These are phyloP conservation scores for Lates japonicus DNA, from an alignment of 2,797 vertebrate species.

Conservation along the genomic window DNA sequence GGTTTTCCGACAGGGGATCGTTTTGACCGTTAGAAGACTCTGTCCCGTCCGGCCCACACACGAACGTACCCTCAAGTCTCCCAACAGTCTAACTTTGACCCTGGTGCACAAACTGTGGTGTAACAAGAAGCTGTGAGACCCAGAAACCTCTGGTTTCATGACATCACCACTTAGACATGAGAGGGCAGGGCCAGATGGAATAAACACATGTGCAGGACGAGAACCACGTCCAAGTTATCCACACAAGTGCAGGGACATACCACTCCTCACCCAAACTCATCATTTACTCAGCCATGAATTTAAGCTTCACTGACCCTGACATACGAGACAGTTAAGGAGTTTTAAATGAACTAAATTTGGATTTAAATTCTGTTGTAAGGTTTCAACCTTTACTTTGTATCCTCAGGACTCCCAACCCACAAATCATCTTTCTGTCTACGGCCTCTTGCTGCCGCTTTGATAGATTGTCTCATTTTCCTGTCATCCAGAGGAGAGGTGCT, in stretches of 20 bases:
- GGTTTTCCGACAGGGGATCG: not conserved
- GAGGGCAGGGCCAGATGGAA: conserved; percentile 61
- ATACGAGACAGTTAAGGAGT: not conserved
- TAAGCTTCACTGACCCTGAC: not conserved
- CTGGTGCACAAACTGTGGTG: conserved; percentile 15
- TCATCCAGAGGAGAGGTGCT: conserved; percentile 51
- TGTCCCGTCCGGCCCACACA: conserved; percentile 8
- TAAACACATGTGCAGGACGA: conserved; percentile 62
- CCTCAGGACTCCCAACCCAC: conserved; percentile 27
- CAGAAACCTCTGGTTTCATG: conserved; percentile 63
- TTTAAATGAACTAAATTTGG: not conserved
- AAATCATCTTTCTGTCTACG: conserved; percentile 58
- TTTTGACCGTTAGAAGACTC: conserved; percentile 10
- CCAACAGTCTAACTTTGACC: conserved; percentile 35
- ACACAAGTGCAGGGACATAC: conserved; percentile 16
- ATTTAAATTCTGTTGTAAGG: not conserved
- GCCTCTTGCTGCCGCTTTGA: conserved; percentile 54
- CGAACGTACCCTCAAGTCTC: not conserved
- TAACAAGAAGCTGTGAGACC: conserved; percentile 45
- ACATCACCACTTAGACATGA: conserved; percentile 77
- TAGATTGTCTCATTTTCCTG: conserved; percentile 67
- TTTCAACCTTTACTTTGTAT: conserved; percentile 9
- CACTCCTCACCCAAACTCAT: not conserved
- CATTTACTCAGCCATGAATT: not conserved
- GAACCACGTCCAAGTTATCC: conserved; percentile 30